Base-by-base conservation (phyloP, 1,140 invertebrate genomes). In the Halotydeus destructor region DNA sequence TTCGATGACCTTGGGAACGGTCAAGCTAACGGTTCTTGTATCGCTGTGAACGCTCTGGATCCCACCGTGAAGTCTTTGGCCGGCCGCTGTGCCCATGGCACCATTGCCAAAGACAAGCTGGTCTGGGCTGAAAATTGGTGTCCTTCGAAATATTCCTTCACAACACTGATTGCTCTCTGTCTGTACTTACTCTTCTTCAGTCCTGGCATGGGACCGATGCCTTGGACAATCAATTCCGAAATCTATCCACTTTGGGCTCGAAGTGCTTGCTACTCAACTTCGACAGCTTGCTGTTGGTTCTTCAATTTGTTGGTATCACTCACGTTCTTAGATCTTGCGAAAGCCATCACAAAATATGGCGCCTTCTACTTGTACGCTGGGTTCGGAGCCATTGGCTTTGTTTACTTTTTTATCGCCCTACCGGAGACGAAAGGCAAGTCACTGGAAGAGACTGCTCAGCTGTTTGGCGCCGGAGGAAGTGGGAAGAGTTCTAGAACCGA, bases 151-250 rank as follows among this genome's bases (percentile, higher is more conserved):
- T 67, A 61, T 47, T 51, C 59, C 2, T 69, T 66, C 66, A 57
- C 68, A 50, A 60, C 61, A 2, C 57, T 69, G 43, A 44, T 63
- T 19, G 67, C 65, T n/a, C 51, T 70, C 16, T 53, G 61, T 22
- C 40, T 64, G 5, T 69, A 69, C 49, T 53, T 69, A 19, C 52
- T 68, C 31, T 68, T 61, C 40, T 69, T 68, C 56, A 62, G 66
- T 35, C 63, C 66, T 50, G 67, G 69, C 19, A 69, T 70, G 64
- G 69, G 70, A 9, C 68, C 69, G 14, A 69, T 74, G 63, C 71
- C 71, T 28, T 73, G 71, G 71, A 70, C 70, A 4, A 64, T 73
- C 11, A 73, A 71, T 52, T 67, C 69, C 14, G 71, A 73, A 55
- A 70, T 73, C 32, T 74, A 69, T 53, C 71, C 71, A 9, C 52